phyloP scores from a whole-genome alignment of 2,888 invertebrate genomes.

The Mylabris sibirica region DNA sequence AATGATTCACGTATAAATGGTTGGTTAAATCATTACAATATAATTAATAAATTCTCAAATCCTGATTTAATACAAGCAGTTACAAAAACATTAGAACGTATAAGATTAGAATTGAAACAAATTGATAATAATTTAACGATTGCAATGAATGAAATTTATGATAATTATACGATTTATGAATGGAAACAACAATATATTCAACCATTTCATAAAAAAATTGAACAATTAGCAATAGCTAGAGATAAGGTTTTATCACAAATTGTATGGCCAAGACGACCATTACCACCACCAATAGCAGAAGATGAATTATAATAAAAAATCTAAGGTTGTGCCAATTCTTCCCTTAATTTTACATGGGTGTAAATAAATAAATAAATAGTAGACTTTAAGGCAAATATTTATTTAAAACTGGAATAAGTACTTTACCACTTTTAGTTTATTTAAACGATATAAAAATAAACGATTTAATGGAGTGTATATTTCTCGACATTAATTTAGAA shows the following conservation, averaged over 20 bases:
- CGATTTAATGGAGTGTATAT: neutral
- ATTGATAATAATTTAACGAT: slow-evolving; percentile 64
- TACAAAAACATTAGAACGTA: slow-evolving; percentile 62
- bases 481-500: too few relatives aligned
- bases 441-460: neutral
- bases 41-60: slow-evolving; percentile 71
- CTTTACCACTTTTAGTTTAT: neutral
- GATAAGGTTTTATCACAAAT: slow-evolving; percentile 61
- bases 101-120: slow-evolving; percentile 63
- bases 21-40: slow-evolving; percentile 75
- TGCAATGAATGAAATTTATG: slow-evolving; percentile 66
- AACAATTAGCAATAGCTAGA: slow-evolving; percentile 62
- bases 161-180: slow-evolving; percentile 67
- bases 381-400: neutral
- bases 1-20: slow-evolving; percentile 56
- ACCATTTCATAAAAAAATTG: slow-evolving; percentile 64
- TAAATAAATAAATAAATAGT: neutral
- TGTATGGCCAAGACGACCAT: slow-evolving; percentile 65
- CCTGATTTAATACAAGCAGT: slow-evolving; percentile 69
- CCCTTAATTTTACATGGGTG: too few relatives aligned
- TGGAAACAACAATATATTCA: slow-evolving; percentile 67
- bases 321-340: neutral
- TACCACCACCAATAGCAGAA: slow-evolving; percentile 14
- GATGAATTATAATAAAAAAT: neutral
- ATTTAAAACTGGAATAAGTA: neutral